These are phyloP conservation scores for Pygoscelis antarcticus DNA, from an alignment of 2,113 vertebrate species.

Conservation along the genomic window DNA sequence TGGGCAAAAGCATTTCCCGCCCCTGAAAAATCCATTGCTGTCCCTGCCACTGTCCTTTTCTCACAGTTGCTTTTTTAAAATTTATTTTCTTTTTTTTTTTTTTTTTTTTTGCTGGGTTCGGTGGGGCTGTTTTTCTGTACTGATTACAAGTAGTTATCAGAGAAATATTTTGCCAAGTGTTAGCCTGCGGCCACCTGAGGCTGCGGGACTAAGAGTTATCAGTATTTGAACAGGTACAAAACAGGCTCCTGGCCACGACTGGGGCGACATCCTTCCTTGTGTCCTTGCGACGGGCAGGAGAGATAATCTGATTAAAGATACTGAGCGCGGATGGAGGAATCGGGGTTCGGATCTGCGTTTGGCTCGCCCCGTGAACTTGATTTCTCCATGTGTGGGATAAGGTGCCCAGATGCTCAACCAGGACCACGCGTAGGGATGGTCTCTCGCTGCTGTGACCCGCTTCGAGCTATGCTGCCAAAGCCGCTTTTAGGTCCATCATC, in stretches of 20 bases:
- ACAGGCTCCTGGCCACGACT: neutral
- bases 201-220: neutral
- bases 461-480: neutral
- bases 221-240: conserved; percentile 20
- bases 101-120: neutral
- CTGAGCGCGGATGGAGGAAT: accelerated
- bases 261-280: neutral
- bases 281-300: neutral
- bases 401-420: neutral
- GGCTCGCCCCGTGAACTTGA: accelerated
- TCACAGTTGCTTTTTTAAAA: neutral
- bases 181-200: neutral
- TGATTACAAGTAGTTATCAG: neutral
- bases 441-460: neutral
- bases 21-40: conserved; percentile 37
- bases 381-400: accelerated
- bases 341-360: accelerated
- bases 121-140: neutral
- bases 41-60: neutral
- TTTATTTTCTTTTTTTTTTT: neutral
- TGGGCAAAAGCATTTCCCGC: neutral
- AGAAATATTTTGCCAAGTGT: neutral
- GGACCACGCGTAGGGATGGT: accelerated
- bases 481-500: neutral
- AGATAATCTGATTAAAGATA: neutral